A percentile compares a stretch with the other conserved stretches of the same genome.
Conservation (phyloP, 2,113 vertebrate genomes). For the Menura novaehollandiae region DNA sequence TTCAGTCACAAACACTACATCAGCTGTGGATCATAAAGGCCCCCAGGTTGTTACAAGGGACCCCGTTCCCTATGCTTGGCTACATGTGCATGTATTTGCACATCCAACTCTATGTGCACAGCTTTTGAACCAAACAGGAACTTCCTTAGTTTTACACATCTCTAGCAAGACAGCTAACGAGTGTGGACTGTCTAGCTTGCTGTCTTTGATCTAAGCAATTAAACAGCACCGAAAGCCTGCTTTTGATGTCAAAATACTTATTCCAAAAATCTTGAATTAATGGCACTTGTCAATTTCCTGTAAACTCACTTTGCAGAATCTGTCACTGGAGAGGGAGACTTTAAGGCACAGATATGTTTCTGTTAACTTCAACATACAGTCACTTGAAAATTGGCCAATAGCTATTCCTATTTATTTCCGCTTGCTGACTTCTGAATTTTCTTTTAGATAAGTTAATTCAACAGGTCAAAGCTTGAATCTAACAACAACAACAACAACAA, state of each 20-base stretch:
- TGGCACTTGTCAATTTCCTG: background rate
- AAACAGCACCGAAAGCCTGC: background rate
- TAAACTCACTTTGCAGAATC: background rate
- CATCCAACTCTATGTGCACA: rapidly evolving
- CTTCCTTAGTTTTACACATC: background rate
- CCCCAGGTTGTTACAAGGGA: background rate
- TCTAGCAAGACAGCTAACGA: background rate
- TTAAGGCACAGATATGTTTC: background rate
- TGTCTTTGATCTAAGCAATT: background rate
- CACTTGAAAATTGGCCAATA: background rate
- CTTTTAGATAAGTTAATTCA: background rate
- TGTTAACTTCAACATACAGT: background rate
- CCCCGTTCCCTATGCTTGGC: background rate
- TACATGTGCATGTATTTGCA: background rate
- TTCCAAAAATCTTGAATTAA: background rate
- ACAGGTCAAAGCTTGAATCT: background rate
- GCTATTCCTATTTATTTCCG: background rate
- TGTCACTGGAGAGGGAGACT: background rate
- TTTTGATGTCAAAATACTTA: background rate
- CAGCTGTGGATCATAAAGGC: background rate
- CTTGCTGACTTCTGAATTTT: background rate
- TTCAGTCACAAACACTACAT: background rate
- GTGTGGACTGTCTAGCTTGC: background rate
- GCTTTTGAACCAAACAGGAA: background rate
- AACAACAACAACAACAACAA: background rate